Evolutionary conservation across 1,140 invertebrate species (phyloP).

Genomic region (Phthorimaea operculella): DNA sequence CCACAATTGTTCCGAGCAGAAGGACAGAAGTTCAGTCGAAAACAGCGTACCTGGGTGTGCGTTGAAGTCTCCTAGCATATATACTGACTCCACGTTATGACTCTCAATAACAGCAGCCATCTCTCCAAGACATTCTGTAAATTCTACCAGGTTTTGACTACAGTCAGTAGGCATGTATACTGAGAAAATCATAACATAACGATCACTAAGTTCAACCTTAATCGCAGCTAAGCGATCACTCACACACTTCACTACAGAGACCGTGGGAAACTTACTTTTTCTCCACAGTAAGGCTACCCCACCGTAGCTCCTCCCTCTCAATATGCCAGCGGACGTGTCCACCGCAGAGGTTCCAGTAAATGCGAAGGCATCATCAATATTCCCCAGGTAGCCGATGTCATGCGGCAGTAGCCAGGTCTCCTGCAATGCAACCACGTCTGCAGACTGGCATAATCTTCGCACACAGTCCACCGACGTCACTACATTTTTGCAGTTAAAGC

Average conservation of each 20-base stretch:
- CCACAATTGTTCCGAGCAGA: conserved; percentile 4
- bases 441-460: not conserved
- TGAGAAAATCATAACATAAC: conserved; percentile 4
- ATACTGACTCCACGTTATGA: conserved; percentile 5
- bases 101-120: conserved; percentile 7
- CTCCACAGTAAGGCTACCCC: conserved; percentile 10
- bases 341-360: conserved; percentile 5
- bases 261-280: not conserved
- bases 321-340: not conserved
- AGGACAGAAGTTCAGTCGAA: not conserved
- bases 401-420: conserved; percentile 7
- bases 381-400: not conserved
- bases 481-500: conserved; percentile 1
- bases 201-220: not conserved
- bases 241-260: conserved; percentile 1
- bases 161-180: conserved; percentile 9
- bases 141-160: conserved; percentile 1
- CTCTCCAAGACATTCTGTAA: conserved; percentile 3
- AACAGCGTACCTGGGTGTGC: conserved; percentile 8
- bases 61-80: conserved; percentile 7
- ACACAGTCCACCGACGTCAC: not conserved
- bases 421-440: conserved; percentile 6
- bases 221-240: not conserved
- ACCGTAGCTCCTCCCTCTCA: conserved; percentile 3
- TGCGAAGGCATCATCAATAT: not conserved